Conservation (phyloP, 35 echinoderm and acorn worm species). For the Apostichopus japonicus region DNA sequence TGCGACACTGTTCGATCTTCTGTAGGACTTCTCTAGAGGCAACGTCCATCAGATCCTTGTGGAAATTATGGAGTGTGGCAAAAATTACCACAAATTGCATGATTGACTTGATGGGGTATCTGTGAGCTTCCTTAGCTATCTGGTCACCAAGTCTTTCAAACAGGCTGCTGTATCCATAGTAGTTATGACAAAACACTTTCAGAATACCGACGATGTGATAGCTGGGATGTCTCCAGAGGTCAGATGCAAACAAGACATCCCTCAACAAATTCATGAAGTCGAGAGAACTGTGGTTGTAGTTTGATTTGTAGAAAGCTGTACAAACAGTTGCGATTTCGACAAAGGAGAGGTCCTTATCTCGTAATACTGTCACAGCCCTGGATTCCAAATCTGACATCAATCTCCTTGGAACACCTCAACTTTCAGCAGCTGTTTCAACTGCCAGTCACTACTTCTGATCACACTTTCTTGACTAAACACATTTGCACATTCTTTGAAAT, state of each 20-base stretch:
- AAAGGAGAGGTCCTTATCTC: constrained; percentile 42
- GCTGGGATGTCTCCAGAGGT: constrained; percentile 44
- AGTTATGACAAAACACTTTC: constrained; percentile 68
- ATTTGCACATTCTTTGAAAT: background rate
- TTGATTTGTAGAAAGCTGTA: constrained; percentile 79
- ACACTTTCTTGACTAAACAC: constrained; percentile 56
- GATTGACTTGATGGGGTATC: constrained; percentile 54
- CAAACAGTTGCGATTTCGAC: constrained; percentile 72
- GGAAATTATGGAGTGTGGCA: constrained; percentile 72
- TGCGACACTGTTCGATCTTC: constrained; percentile 59
- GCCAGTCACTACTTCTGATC: constrained; percentile 26
- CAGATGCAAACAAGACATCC: constrained; percentile 49
- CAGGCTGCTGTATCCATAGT: constrained; percentile 68
- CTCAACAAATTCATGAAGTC: constrained; percentile 49
- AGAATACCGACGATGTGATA: constrained; percentile 75
- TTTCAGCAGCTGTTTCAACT: constrained; percentile 39
- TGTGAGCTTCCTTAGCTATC: constrained; percentile 21
- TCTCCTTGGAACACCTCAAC: background rate
- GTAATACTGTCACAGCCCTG: constrained; percentile 6
- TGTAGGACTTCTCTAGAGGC: constrained; percentile 26
- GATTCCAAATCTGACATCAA: constrained; percentile 49
- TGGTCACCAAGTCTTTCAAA: constrained; percentile 63
- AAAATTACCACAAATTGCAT: constrained; percentile 78
- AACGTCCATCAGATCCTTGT: constrained; percentile 52
- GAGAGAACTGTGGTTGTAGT: constrained; percentile 17